phyloP scores from a whole-genome alignment of 2,888 invertebrate species.

The Mystacides longicornis region DNA sequence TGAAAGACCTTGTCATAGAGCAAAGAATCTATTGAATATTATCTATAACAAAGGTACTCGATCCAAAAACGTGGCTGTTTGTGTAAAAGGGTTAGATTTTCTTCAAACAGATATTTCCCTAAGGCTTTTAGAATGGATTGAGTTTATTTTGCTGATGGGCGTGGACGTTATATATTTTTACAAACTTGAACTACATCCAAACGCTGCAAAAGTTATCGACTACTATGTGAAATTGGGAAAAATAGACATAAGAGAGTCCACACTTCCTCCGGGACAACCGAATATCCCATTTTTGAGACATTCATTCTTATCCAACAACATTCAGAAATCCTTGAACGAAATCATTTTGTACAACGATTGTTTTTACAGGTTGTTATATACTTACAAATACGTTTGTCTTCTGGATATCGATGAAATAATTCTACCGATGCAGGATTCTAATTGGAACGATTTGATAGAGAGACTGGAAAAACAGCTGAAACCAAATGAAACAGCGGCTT shows the following conservation, averaged over 20 bases:
- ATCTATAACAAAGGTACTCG: constrained; percentile 66
- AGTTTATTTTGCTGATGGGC: constrained; percentile 75
- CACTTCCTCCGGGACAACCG: constrained; percentile 82
- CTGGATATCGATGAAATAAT: constrained; percentile 92
- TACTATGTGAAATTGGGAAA: constrained; percentile 58
- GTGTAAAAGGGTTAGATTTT: constrained; percentile 91
- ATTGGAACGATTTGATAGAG: constrained; percentile 73
- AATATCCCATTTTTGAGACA: constrained; percentile 83
- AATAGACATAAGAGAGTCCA: constrained; percentile 70
- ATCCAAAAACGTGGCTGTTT: constrained; percentile 80
- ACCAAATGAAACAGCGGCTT: constrained; percentile 49
- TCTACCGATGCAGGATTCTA: constrained; percentile 69
- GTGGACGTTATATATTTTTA: constrained; percentile 90
- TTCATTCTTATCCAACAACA: constrained; percentile 82
- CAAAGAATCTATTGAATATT: constrained; percentile 76
- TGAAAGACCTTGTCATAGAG: constrained; percentile 75
- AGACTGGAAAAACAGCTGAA: background rate
- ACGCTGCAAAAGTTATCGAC: constrained; percentile 74
- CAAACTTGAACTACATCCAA: constrained; percentile 80
- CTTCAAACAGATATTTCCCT: constrained; percentile 85
- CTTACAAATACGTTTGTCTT: constrained; percentile 80
- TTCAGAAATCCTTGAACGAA: constrained; percentile 90
- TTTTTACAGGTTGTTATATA: constrained; percentile 83
- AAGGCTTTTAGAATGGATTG: constrained; percentile 90
- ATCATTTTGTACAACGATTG: constrained; percentile 95